These are phyloP conservation scores for Dasyornis broadbenti DNA, from an alignment of 2,113 vertebrate genomes.

Conservation along the genomic window DNA sequence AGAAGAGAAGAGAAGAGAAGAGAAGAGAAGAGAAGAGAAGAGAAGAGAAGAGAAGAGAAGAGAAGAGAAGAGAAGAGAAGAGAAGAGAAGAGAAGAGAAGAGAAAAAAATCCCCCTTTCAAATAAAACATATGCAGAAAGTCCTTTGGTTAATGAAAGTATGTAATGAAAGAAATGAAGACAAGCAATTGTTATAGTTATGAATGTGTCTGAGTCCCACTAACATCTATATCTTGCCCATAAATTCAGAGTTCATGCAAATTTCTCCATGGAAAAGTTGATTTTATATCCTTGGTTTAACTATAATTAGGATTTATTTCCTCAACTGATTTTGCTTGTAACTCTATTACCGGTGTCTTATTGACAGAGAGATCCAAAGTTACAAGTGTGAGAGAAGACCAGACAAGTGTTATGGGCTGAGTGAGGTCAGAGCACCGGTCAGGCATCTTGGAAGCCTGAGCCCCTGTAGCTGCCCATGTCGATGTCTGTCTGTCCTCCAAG, in stretches of 20 bases:
- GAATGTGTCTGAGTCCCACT: neutral
- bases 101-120: neutral
- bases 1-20: too few relatives aligned
- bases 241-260: neutral
- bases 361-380: neutral
- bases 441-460: neutral
- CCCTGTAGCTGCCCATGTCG: neutral
- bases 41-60: too few relatives aligned
- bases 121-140: neutral
- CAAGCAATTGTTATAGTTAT: too few relatives aligned
- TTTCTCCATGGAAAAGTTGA: neutral
- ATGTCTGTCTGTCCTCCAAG: neutral
- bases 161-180: too few relatives aligned
- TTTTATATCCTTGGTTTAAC: neutral
- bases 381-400: neutral
- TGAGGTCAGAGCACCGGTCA: neutral
- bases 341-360: rapidly evolving
- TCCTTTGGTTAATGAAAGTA: neutral
- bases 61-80: too few relatives aligned
- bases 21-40: too few relatives aligned
- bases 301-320: neutral
- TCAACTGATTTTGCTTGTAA: neutral
- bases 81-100: too few relatives aligned
- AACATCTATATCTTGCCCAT: neutral
- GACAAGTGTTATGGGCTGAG: neutral